Base-by-base conservation (phyloP, 2,888 invertebrate species). In the Pseudeuparius sepicola region DNA sequence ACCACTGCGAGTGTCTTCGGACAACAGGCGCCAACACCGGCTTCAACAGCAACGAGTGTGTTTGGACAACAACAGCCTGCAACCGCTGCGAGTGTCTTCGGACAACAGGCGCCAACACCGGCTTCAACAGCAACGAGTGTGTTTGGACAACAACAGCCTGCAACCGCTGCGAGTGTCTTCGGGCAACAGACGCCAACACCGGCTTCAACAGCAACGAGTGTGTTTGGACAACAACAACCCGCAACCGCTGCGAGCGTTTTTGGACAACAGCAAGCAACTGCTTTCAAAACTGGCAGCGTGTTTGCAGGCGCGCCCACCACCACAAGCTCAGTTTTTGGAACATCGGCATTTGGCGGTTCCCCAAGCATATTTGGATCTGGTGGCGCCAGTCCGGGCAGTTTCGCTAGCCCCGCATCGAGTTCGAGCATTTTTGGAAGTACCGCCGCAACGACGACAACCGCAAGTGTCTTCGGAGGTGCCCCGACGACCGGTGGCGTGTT, bases 391-490 rank as follows among this genome's bases (percentile, higher is more conserved):
- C 15, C 14, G 4, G 35, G 35, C 32, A 36, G 26, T 13, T 14
- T 29, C 24, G 9, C 37, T 11, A 29, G 28, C 10, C 14, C 35
- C 26, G 33, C 43, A 18, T 34, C 35, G 20, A 18, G 34, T 6
- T 13, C 34, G 16, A 42, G 39, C 40, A 31, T 31, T 10, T 48
- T 47, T 45, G 47, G 43, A 14, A 26, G 40, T 17, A 16, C 39
- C 3, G n/a, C n/a, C n/a, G n/a, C 48, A 14, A 26, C 42, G 27
- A 37, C 40, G 32, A 37, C 51, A 4, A 23, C 46, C 23, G 34
- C 32, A 27, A 45, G 37, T 37, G 33, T 40, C 6, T 55, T 53
- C 43, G 50, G 50, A 9, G n/a, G n/a, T n/a, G 34, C 46, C 15
- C 34, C 45, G 15, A 28, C 45, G 5, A 24, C 7, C 9, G 34